Base-by-base conservation (phyloP, 2,797 vertebrate genomes). In the Rhinichthys osculus region DNA sequence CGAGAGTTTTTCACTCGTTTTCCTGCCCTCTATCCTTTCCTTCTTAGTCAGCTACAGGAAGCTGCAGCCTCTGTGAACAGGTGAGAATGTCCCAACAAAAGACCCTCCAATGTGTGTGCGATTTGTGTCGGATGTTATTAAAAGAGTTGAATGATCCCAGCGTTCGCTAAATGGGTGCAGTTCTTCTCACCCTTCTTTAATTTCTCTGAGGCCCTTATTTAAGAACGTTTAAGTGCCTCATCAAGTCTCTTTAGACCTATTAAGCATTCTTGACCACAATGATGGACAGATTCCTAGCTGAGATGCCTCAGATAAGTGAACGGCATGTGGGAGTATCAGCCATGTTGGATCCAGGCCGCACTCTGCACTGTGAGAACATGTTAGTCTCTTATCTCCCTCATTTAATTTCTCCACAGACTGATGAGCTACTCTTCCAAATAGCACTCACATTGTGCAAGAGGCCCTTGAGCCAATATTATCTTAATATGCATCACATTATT, bases 1-100 rank as follows among this genome's bases (percentile, higher is more conserved):
- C 94, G 97, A 2, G 97, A 99, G 91, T 99, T 99, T 86, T 99
- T 99, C 92, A 97, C 97, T 74, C 96, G 97, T 11, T 99, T 98
- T 89, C 97, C 98, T 0, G 95, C 96, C 42, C 96, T 99, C 79
- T 97, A 98, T 88, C 96, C 97, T 5, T 99, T 99, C 88, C 96
- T 99, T 33, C 96, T 99, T 85, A 93, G 93, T 87, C 97, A 98
- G 83, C 92, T 99, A 90, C 95, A 98, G 92, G 89, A 94, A 88
- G 96, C 96, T 82, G 96, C 97, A 69, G 93, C 71, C 86, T 94
- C 96, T 54, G 95, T 97, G 90, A 95, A 96, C 92, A 97, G 97
- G 97, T 99, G 93, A 96, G 94, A 52, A 17, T 35, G 11, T 59
- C 38, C 38, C 40, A 40, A 54, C 62, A 57, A 30, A 78, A 23